Base-by-base conservation (phyloP, 2,888 invertebrate genomes). In the Ormyrus pomaceus region DNA sequence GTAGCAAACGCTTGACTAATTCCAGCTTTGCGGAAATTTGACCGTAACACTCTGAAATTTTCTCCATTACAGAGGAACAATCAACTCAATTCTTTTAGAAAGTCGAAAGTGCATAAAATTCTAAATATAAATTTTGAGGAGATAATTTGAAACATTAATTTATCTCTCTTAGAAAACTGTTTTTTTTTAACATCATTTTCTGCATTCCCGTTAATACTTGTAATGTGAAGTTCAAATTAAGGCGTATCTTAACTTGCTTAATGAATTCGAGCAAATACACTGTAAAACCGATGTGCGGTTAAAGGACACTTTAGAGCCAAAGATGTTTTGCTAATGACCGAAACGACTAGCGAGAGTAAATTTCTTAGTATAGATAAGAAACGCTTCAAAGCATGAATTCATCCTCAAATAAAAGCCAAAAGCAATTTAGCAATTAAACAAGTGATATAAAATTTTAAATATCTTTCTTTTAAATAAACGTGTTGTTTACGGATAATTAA, bases 171-270 rank as follows among this genome's bases (percentile, higher is more conserved):
- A 61, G 56, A 68, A 56, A 13, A 58, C 9, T 13, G 51, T 53
- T 45, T 61, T 6, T 46, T 46, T 68, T 53, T 34, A 76, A 76
- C 68, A 68, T 48, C 61, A 76, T 5, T 48, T 8, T 62, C 6
- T 19, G 5, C 50, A 59, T 51, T 34, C 59, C 50, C 51, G 13
- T 59, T 76, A 68, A 76, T 68, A 48, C 11, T 13, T 64, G n/a
- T 55, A 77, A 77, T 70, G 56, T 70, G 64, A 56, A 70, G 34
- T 59, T 55, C 68, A 76, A 77, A 71, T 64, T 50, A 62, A 70
- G 58, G 70, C 45, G 58, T 77, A 71, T n/a, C 77, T 77, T 34
- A n/a, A 64, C 65, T 77, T 64, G 34, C 76, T 53, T 46, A 61
- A 48, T 59, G 55, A 53, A 13, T 53, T 61, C 76, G 50, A n/a